Conservation (phyloP, 2,888 invertebrate genomes). For the Epirrhoe alternata region DNA sequence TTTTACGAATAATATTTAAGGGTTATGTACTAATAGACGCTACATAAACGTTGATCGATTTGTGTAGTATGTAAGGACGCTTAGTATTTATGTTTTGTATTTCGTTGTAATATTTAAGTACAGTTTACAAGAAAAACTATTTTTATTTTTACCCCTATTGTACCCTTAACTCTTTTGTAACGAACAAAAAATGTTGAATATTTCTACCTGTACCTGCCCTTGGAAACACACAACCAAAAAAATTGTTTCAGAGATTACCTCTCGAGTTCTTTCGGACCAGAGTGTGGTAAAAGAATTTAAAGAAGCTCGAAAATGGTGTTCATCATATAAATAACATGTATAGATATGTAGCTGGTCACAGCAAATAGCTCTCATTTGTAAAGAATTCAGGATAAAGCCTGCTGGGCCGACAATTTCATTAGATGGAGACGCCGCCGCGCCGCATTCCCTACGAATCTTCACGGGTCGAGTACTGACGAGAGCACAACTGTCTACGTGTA, state of each 20-base stretch:
- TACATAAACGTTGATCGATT: constrained; percentile 28
- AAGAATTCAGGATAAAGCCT: constrained; percentile 28
- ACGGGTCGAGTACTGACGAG: constrained; percentile 29
- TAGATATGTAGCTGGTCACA: not conserved
- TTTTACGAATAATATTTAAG: constrained; percentile 49
- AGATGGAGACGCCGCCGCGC: constrained; percentile 36
- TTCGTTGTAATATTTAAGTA: constrained; percentile 42
- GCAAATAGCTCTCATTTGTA: constrained; percentile 20
- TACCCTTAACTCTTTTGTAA: not conserved
- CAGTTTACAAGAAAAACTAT: constrained; percentile 25
- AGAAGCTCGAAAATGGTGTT: too few species aligned
- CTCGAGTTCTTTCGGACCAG: too few species aligned
- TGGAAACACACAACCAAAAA: too few species aligned
- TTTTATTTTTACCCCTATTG: constrained; percentile 17
- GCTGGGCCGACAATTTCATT: constrained; percentile 53
- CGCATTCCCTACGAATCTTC: constrained; percentile 45
- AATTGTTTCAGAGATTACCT: too few species aligned
- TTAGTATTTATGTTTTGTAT: constrained; percentile 57
- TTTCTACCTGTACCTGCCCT: too few species aligned
- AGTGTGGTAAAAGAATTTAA: too few species aligned
- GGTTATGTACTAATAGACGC: constrained; percentile 11
- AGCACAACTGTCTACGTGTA: constrained; percentile 14
- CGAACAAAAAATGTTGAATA: not conserved
- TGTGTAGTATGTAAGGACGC: constrained; percentile 24
- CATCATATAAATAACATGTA: too few species aligned